Conservation (phyloP, 2,888 invertebrate genomes). For the Taenaris catops region DNA sequence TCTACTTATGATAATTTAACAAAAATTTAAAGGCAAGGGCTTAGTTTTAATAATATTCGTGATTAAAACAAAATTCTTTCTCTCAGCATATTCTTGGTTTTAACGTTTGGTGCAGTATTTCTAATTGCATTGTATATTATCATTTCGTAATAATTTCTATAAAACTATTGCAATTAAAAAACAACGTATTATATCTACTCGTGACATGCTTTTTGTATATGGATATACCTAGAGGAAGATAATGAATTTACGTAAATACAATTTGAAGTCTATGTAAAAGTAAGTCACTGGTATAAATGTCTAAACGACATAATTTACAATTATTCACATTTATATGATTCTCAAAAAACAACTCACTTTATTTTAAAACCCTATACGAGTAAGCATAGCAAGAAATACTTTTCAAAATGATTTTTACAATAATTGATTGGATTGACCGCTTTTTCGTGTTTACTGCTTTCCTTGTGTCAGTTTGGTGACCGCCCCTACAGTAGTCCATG, state of each 20-base stretch:
- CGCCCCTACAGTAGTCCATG: conserved; percentile 78
- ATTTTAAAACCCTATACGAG: conserved; percentile 48
- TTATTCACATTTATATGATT: conserved; percentile 34
- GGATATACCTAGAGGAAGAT: too few relatives aligned
- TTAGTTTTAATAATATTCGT: conserved; percentile 58
- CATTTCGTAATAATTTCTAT: conserved; percentile 64
- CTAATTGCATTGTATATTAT: conserved; percentile 77
- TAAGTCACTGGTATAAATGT: conserved; percentile 42
- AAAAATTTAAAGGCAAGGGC: conserved; percentile 65
- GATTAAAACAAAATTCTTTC: conserved; percentile 54
- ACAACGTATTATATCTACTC: conserved; percentile 41
- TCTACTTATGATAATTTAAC: conserved; percentile 49
- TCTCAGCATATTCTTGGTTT: conserved; percentile 70
- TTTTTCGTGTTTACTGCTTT: conserved; percentile 82
- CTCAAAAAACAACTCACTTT: conserved; percentile 78
- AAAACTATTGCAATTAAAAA: conserved; percentile 43
- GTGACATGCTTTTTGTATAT: conserved; percentile 43
- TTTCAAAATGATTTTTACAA: conserved; percentile 63
- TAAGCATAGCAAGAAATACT: conserved; percentile 53
- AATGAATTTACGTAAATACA: too few relatives aligned
- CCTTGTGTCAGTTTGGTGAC: conserved; percentile 81
- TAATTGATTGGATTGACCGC: conserved; percentile 81
- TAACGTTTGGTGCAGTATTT: conserved; percentile 77
- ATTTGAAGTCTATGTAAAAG: too few relatives aligned
- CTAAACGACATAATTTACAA: conserved; percentile 21